These are phyloP conservation scores for Trimorus sp. DNA, from an alignment of 2,888 invertebrate genomes.

Conservation along the genomic window DNA sequence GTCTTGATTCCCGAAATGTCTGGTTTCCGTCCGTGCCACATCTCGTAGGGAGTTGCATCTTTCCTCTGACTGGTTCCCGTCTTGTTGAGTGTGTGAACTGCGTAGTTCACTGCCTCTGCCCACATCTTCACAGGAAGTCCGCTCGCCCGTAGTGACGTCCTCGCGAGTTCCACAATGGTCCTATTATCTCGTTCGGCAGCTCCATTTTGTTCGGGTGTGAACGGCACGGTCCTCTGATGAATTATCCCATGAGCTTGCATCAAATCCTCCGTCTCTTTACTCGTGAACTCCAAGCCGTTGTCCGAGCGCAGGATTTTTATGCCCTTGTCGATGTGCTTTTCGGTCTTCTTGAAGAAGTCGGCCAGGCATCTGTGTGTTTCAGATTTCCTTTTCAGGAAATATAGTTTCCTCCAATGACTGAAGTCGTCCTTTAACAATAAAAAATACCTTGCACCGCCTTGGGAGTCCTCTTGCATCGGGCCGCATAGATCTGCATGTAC, in stretches of 20 bases:
- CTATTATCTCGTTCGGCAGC: slow-evolving; percentile 59
- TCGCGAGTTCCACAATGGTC: slow-evolving; percentile 43
- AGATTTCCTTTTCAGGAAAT: slow-evolving; percentile 49
- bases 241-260: slow-evolving; percentile 28
- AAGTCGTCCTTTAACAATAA: slow-evolving; percentile 22
- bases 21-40: too few relatives aligned
- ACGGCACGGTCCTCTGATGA: slow-evolving; percentile 54
- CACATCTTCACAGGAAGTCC: too few relatives aligned
- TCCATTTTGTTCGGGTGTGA: slow-evolving; percentile 61
- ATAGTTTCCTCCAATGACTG: slow-evolving; percentile 15
- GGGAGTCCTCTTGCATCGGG: slow-evolving; percentile 49
- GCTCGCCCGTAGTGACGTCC: too few relatives aligned
- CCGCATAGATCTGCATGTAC: slow-evolving; percentile 64
- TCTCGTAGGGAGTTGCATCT: too few relatives aligned
- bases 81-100: too few relatives aligned
- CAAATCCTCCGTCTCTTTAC: slow-evolving; percentile 38
- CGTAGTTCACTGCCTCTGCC: too few relatives aligned
- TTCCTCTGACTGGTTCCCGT: too few relatives aligned
- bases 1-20: too few relatives aligned
- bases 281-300: slow-evolving; percentile 60
- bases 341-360: slow-evolving; percentile 26
- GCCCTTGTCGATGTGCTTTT: background rate
- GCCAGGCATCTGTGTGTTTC: slow-evolving; percentile 26
- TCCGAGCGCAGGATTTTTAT: slow-evolving; percentile 43
- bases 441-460: slow-evolving; percentile 43